Evolutionary conservation across 2,888 invertebrate genomes (phyloP), one percentile per base, ranked within the genome.

Genomic region (Eledona agricola): DNA sequence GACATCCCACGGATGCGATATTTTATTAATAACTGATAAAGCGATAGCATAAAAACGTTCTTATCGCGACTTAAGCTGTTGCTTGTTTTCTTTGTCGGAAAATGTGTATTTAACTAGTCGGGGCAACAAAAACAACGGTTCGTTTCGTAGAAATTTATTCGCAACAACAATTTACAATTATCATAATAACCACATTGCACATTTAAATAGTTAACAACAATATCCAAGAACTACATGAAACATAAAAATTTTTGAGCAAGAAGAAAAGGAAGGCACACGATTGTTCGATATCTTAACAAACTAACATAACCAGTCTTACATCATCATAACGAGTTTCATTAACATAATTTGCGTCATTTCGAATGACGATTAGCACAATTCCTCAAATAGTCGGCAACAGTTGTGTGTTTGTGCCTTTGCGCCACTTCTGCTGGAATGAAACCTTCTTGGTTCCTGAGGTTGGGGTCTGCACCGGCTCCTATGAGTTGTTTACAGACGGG

Each of bases 401-500:
- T 78, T 20, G 67, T 74, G 50, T 80, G 78, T 43, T 80, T 72
- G 23, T 80, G 80, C 51, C 80, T 79, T 7, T 72, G 64, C 2
- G 90, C 90, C 55, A 86, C 78, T 69, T 87, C 85, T 40, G 82
- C 75, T 9, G 90, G 79, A 0, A 86, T 86, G 37, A 82, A 79
- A 1, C 86, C 86, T 51, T 89, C 90, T 74, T 87, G 86, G 73
- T 92, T 91, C 70, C 82, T 81, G 56, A 89, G 70, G 57, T 77
- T 78, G 29, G 87, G 80, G 78, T 89, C 83, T 35, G 87, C 82
- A 26, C 86, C 88, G 58, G 87, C 84, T 45, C 82, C 84, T 31
- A 90, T 80, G 25, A 94, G 78, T 70, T 88, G 85, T 69, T 88
- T 86, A 47, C 88, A 88, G 35, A 93, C 88, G 1, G 87, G 78